Evolutionary conservation across 2,888 invertebrate genomes (phyloP), one percentile per base, ranked within the genome.

Genomic region (Flexamia atlantica): DNA sequence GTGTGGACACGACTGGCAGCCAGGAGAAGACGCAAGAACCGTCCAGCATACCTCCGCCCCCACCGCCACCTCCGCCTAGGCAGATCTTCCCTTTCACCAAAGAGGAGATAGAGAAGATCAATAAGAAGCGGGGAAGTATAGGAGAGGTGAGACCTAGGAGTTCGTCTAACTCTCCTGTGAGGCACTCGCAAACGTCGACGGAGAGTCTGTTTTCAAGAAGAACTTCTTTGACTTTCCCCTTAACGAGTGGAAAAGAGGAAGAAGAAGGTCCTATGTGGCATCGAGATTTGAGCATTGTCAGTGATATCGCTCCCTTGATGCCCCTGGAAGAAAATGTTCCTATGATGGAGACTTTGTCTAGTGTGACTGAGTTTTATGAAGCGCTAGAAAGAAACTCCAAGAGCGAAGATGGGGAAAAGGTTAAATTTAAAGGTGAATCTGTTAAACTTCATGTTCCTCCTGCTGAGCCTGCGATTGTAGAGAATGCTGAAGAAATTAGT

Each of bases 41-140:
- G 1, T 36, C 83, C 74, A 70, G 68, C 53, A 74, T 74, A 82
- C 42, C 83, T 28, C 76, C 83, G 9, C 53, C 85, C 20, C 87
- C 88, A 7, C 88, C 88, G 12, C 86, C 86, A 28, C 88, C 88
- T 17, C 88, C 88, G 2, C 88, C 88, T 0, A 84, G 88, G 28
- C 87, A 87, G 57, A 87, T 87, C 25, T 88, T 88, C 84, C 87
- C 88, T 20, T 87, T 88, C 85, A 87, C 88, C 50, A 87, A 87
- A 85, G 86, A 87, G 60, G 87, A 88, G 82, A 87, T 88, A 9
- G 86, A 87, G 64, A 86, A 87, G 84, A 87, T 87, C 57, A 88
- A 88, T 84, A 85, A 85, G 14, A 85, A 84, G 32, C 82, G 79
- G 17, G 57, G 25, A 20, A 57, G 9, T 4, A 46, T 17, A 23